phyloP scores from a whole-genome alignment of 2,888 invertebrate genomes.

The Polyommatus icarus region DNA sequence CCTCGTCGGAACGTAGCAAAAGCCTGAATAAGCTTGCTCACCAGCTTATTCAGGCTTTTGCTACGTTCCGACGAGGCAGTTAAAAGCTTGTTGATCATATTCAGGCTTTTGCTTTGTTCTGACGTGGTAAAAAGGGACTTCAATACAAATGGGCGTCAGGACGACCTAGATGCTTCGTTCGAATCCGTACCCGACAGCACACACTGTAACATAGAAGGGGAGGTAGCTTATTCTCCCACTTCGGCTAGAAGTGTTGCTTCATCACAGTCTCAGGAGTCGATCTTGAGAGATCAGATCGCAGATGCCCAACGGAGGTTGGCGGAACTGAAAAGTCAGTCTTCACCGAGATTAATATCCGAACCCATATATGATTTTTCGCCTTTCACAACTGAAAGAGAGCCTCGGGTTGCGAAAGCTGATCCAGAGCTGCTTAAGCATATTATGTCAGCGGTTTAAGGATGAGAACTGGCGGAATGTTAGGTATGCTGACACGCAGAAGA shows the following conservation, averaged over 20 bases:
- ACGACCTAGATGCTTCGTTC: neutral
- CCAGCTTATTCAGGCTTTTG: too few species aligned
- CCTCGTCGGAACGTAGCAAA: neutral
- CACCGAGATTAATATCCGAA: neutral
- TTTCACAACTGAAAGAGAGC: neutral
- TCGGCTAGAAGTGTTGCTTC: neutral
- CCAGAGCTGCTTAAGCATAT: neutral
- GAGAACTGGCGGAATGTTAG: neutral
- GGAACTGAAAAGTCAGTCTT: neutral
- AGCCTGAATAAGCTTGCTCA: neutral
- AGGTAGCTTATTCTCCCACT: neutral
- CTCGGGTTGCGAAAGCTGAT: neutral
- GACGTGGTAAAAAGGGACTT: too few species aligned
- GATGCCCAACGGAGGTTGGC: neutral
- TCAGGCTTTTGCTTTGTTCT: too few species aligned
- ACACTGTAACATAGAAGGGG: neutral
- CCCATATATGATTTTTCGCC: neutral
- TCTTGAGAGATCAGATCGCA: neutral
- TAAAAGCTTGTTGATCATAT: too few species aligned
- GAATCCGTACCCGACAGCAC: neutral
- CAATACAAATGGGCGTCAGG: neutral
- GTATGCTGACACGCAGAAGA: neutral
- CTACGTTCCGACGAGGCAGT: too few species aligned
- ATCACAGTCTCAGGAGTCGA: neutral
- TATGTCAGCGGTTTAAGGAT: neutral